A percentile compares a stretch with the other conserved stretches of the same genome.
These are phyloP conservation scores for Melinaea marsaeus DNA, from an alignment of 2,888 invertebrate genomes.

Conservation along the genomic window DNA sequence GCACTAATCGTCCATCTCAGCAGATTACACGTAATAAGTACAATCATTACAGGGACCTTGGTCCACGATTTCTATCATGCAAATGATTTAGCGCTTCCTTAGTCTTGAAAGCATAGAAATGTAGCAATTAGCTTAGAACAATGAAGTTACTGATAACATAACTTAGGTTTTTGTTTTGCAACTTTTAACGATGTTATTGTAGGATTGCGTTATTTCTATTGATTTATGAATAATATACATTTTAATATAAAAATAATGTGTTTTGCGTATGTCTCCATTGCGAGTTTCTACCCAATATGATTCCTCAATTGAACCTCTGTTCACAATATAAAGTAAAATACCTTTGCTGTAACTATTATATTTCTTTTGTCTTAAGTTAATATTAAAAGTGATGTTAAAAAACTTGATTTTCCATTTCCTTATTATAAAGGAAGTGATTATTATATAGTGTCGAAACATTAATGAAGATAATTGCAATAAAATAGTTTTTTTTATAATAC, in stretches of 20 bases:
- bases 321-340: no score
- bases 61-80: constrained; percentile 69
- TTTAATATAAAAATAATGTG: no score
- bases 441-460: constrained; percentile 11
- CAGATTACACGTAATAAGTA: constrained; percentile 44
- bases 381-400: no score
- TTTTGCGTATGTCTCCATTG: no score
- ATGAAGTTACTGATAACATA: constrained; percentile 35
- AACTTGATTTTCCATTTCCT: no score
- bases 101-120: constrained; percentile 71
- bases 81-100: constrained; percentile 65
- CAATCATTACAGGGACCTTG: constrained; percentile 66
- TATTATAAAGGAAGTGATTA: constrained; percentile 20
- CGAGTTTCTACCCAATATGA: no score
- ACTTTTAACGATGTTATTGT: constrained; percentile 14
- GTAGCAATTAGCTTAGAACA: constrained; percentile 56
- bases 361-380: no score
- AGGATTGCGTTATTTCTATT: no score
- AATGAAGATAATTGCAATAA: constrained; percentile 1
- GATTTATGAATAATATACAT: no score
- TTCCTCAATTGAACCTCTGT: no score
- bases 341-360: no score
- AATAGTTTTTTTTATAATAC: background rate
- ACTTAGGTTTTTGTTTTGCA: constrained; percentile 6
- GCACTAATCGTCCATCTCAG: constrained; percentile 39